These are phyloP conservation scores for Forbesichthys agassizii DNA, from an alignment of 2,113 vertebrate genomes.

Conservation along the genomic window DNA sequence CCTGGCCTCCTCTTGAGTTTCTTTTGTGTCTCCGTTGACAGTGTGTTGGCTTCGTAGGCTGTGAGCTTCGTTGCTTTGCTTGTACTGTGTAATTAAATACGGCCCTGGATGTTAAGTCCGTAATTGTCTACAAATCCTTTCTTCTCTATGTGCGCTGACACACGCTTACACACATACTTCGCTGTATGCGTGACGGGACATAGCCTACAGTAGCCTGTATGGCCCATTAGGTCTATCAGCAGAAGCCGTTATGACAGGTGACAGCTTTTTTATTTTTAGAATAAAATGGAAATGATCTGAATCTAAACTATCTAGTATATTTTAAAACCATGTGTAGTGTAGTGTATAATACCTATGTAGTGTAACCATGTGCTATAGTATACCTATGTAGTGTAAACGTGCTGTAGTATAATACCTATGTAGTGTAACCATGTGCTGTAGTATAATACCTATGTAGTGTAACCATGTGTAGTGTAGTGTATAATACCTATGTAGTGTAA, in stretches of 20 bases:
- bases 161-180: background rate
- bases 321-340: too few species aligned
- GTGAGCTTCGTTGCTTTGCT: background rate
- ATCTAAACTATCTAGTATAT: constrained; percentile 12
- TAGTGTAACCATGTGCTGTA: too few species aligned
- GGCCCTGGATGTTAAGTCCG: background rate
- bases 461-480: too few species aligned
- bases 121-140: constrained; percentile 10
- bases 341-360: too few species aligned
- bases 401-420: too few species aligned
- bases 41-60: background rate
- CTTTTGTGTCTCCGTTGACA: background rate
- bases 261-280: background rate
- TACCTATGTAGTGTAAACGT: too few species aligned
- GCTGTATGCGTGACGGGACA: background rate
- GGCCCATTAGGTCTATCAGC: background rate
- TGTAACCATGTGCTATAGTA: too few species aligned
- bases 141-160: constrained; percentile 1
- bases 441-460: too few species aligned
- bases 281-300: constrained; percentile 2
- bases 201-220: background rate
- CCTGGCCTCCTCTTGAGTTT: background rate
- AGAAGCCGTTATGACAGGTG: background rate
- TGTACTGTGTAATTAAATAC: constrained; percentile 27
- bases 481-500: too few species aligned